A percentile compares a stretch with the other conserved stretches of the same genome.
phyloP scores from a whole-genome alignment of 2,888 invertebrate species.

The Carabus problematicus region DNA sequence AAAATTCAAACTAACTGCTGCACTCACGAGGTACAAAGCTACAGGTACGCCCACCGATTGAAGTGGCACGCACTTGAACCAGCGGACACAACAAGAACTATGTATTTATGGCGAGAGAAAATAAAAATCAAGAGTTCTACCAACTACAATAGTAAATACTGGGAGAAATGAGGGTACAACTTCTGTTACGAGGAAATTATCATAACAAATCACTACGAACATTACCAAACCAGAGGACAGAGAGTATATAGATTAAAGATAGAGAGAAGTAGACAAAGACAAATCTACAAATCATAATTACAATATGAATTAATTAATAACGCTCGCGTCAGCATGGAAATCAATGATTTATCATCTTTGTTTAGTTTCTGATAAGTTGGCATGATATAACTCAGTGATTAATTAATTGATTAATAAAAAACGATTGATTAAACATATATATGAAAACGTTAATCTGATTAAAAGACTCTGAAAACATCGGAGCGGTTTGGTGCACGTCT shows the following conservation, averaged over 20 bases:
- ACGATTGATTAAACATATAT: conserved; percentile 27
- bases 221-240: conserved; percentile 24
- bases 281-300: conserved; percentile 26
- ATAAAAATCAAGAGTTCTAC: background rate
- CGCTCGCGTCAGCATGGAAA: conserved; percentile 63
- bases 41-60: conserved; percentile 14
- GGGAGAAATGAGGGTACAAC: background rate
- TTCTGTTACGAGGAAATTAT: background rate
- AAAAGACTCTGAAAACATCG: conserved; percentile 33
- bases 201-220: conserved; percentile 11
- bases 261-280: conserved; percentile 13
- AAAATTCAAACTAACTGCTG: conserved; percentile 28
- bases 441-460: conserved; percentile 37
- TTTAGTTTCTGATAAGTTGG: conserved; percentile 15
- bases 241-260: conserved; percentile 16
- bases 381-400: conserved; percentile 24
- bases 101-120: conserved; percentile 3
- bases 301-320: conserved; percentile 41
- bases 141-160: conserved; percentile 7
- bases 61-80: conserved; percentile 8
- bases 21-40: conserved; percentile 34
- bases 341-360: conserved; percentile 49
- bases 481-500: conserved; percentile 41
- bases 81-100: background rate
- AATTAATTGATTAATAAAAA: conserved; percentile 24